Evolutionary conservation across 2,888 invertebrate species (phyloP), one percentile per base, ranked within the genome.

Genomic region (Oligia strigilis): DNA sequence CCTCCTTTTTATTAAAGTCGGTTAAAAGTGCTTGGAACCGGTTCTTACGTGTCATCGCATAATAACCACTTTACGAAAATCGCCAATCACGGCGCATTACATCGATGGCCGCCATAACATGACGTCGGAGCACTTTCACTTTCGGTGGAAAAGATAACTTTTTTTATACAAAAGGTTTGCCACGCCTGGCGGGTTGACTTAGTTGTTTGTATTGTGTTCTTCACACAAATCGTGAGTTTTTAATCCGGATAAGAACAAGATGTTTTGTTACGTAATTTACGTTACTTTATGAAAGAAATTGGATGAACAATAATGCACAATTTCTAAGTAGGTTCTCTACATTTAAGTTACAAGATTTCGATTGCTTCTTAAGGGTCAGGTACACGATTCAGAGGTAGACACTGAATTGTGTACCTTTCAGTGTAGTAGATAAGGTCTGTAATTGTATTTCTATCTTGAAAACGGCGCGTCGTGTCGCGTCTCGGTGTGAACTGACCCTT

Each of bases 41-140:
- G 94, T 94, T 93, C 86, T 88, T 94, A 95, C 93, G 93, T 94
- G 90, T 93, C 93, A 93, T 93, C 94, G 90, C 90, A 95, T 95
- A 94, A 95, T 93, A 86, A 77, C 75, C 90, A 89, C 88, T 90
- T 88, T 90, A 92, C 90, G 90, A 92, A 91, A 90, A 90, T 92
- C 89, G 90, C 90, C 92, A 91, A 94, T 93, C 91, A 91, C 77
- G 73, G 80, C 72, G 80, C 75, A 89, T 93, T 92, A 93, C 93
- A 93, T 90, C 89, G 85, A 90, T 90, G 89, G 91, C 80, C 85
- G 85, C 89, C 90, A 91, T 90, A 88, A 82, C 85, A 82, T 83
- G 81, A 55, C 76, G 72, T 43, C 65, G 46, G 70, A 81, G 71
- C 52, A 83, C 89, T 89, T 89, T 89, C 89, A 78, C 89, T 89